Evolutionary conservation across 2,797 vertebrate species (phyloP).

Genomic region (Gorsachius magnificus): DNA sequence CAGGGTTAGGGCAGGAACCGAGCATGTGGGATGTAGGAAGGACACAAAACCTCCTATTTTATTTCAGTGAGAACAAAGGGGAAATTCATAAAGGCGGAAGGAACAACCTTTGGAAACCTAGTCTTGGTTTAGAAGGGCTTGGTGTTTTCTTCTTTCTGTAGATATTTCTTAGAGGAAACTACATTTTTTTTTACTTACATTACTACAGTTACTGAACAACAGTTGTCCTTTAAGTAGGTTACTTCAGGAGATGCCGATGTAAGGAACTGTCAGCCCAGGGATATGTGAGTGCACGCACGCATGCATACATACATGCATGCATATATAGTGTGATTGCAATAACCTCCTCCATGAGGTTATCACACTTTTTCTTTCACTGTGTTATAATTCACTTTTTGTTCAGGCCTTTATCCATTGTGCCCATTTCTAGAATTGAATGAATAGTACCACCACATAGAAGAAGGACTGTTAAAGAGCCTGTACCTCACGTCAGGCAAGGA

Average conservation of each 20-base stretch:
- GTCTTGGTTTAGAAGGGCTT: not conserved
- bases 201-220: not conserved
- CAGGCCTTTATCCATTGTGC: not conserved
- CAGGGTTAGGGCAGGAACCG: not conserved
- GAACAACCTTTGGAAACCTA: not conserved
- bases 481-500: not conserved
- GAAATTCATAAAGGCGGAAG: not conserved
- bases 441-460: not conserved
- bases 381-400: not conserved
- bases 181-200: not conserved
- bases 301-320: no score
- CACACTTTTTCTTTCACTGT: not conserved
- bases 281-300: accelerated
- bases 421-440: not conserved
- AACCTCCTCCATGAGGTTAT: not conserved
- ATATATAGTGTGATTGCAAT: not conserved
- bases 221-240: not conserved
- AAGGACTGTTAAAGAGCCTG: not conserved
- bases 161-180: not conserved
- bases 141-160: not conserved
- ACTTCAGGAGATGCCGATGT: not conserved
- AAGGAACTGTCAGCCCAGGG: not conserved
- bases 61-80: not conserved
- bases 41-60: not conserved
- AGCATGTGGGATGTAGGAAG: not conserved